Evolutionary conservation across 2,113 vertebrate species (phyloP).

Genomic region (Synchiropus splendidus): DNA sequence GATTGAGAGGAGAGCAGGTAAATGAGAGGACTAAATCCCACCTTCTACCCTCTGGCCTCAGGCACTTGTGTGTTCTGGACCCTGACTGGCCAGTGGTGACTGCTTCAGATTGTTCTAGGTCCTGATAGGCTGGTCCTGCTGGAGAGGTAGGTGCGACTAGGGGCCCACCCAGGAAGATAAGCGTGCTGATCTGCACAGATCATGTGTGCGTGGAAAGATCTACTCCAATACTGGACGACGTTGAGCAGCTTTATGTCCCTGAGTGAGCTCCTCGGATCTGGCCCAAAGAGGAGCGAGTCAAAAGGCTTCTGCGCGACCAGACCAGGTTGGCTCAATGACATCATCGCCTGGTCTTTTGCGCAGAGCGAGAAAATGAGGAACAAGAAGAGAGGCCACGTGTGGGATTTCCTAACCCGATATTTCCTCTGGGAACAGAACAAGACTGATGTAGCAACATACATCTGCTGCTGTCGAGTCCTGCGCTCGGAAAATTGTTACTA

Average conservation of each 20-base stretch:
- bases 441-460: constrained; percentile 45
- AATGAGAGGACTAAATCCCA: constrained; percentile 5
- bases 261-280: constrained; percentile 44
- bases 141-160: constrained; percentile 57
- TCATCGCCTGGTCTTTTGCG: not conserved
- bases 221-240: too few relatives aligned
- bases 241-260: constrained; percentile 16
- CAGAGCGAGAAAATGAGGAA: constrained; percentile 14
- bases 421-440: constrained; percentile 20
- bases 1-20: constrained; percentile 33
- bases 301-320: constrained; percentile 48
- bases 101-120: constrained; percentile 36
- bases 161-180: constrained; percentile 36
- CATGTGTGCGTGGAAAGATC: too few relatives aligned
- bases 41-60: constrained; percentile 37
- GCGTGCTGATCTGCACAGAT: not conserved
- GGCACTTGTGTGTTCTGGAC: constrained; percentile 57
- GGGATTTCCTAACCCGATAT: constrained; percentile 26
- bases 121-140: constrained; percentile 56
- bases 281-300: constrained; percentile 47
- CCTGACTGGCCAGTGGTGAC: constrained; percentile 52
- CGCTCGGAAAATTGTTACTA: constrained; percentile 12
- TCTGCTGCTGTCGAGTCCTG: constrained; percentile 38
- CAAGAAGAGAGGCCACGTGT: constrained; percentile 27
- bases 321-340: constrained; percentile 41